Conservation (phyloP, 2,888 invertebrate genomes). For the Nemotelus nigrinus region DNA sequence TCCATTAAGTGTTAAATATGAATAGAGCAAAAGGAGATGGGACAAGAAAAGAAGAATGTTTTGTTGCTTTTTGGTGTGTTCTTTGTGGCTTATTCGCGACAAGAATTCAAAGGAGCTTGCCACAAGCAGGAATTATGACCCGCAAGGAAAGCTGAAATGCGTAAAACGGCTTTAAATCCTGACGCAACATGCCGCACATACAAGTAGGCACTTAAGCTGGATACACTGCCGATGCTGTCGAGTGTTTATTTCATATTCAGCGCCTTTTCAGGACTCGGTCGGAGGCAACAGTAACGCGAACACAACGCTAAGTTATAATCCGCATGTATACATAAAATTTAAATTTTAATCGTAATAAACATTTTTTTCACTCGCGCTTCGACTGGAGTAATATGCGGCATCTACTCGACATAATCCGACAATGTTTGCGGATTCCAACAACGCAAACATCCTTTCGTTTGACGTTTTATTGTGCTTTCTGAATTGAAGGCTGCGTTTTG, state of each 20-base stretch:
- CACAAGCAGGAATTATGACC: conserved; percentile 20
- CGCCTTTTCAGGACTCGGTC: not conserved
- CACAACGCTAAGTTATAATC: conserved; percentile 26
- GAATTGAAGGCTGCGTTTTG: not conserved
- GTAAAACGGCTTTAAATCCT: conserved; percentile 33
- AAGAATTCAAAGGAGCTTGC: conserved; percentile 18
- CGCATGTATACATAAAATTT: conserved; percentile 38
- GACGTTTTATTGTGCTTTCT: conserved; percentile 2
- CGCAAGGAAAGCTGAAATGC: conserved; percentile 16
- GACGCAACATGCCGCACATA: not conserved
- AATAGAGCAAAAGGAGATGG: conserved; percentile 19
- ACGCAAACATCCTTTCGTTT: not conserved
- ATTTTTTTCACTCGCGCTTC: conserved; percentile 22
- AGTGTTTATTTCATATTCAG: not conserved
- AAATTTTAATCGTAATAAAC: conserved; percentile 40
- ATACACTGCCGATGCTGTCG: not conserved
- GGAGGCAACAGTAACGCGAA: not conserved
- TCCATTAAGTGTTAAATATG: conserved; percentile 44
- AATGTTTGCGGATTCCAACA: not conserved
- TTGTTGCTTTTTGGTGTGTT: conserved; percentile 7
- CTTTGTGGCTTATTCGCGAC: not conserved
- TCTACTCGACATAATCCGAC: not conserved
- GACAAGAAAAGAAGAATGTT: conserved; percentile 11
- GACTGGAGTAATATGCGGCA: not conserved
- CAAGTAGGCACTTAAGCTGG: conserved; percentile 7